Evolutionary conservation across 2,113 vertebrate species (phyloP).

Genomic region (Neolamprologus cancellatus): DNA sequence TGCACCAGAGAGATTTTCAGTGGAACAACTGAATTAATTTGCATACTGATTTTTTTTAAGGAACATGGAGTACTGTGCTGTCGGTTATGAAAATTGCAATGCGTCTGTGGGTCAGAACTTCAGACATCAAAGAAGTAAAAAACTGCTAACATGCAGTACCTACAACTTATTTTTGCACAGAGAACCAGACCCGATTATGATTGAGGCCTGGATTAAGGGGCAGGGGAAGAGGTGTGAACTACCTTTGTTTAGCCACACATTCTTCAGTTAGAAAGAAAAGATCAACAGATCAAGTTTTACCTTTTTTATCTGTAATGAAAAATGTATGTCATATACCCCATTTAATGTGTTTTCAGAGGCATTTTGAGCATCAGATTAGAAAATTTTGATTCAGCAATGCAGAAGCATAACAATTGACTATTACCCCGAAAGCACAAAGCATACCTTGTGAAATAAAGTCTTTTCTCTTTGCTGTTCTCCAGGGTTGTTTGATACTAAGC

Average conservation of each 20-base stretch:
- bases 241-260: neutral
- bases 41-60: slow-evolving; percentile 21
- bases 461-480: slow-evolving; percentile 25
- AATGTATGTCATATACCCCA: neutral
- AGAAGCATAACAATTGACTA: neutral
- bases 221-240: neutral
- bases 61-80: neutral
- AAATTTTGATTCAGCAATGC: neutral
- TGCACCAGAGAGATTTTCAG: neutral
- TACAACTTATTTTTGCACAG: neutral
- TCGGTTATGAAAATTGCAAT: neutral
- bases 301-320: neutral
- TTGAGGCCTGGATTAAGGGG: neutral
- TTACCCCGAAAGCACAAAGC: neutral
- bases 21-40: slow-evolving; percentile 41
- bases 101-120: neutral
- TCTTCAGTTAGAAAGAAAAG: neutral
- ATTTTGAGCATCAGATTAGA: neutral
- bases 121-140: neutral
- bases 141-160: neutral
- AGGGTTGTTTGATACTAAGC: slow-evolving; percentile 94
- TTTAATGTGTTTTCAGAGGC: neutral
- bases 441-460: neutral
- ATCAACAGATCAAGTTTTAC: neutral
- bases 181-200: neutral